phyloP scores from a whole-genome alignment of 2,888 invertebrate species.

The Dorcus hopei region DNA sequence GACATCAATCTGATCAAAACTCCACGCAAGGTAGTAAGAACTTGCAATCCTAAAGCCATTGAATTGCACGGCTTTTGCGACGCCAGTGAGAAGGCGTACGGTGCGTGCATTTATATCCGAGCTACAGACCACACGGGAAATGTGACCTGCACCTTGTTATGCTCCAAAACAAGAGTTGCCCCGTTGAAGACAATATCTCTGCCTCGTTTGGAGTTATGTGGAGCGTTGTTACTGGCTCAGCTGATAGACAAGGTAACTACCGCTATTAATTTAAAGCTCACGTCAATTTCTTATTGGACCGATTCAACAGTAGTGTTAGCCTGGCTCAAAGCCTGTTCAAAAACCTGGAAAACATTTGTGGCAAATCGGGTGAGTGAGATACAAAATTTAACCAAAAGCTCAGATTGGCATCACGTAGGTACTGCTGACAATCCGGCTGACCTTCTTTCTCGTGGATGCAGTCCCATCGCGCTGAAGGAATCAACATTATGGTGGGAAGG shows the following conservation, averaged over 20 bases:
- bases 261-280: constrained; percentile 1
- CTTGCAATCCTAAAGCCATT: background rate
- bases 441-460: background rate
- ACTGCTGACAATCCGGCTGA: background rate
- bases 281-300: background rate
- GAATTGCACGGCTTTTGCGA: constrained; percentile 30
- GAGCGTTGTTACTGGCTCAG: constrained; percentile 8
- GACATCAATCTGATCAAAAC: constrained; percentile 5
- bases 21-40: background rate
- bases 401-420: background rate
- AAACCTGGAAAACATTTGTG: constrained; percentile 5
- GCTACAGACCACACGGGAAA: background rate
- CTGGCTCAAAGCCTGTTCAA: background rate
- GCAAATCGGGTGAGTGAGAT: constrained; percentile 2
- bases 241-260: background rate
- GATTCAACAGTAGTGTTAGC: constrained; percentile 1
- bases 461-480: too few species aligned
- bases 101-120: constrained; percentile 3
- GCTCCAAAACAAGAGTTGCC: constrained; percentile 6
- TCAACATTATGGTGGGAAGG: background rate
- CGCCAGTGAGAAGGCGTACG: constrained; percentile 18
- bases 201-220: constrained; percentile 9
- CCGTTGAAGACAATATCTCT: constrained; percentile 9
- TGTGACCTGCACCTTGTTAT: background rate
- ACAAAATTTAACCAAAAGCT: background rate